Conservation (phyloP, 92 coral and sea anemone genomes). For the Parazoanthus swiftii region DNA sequence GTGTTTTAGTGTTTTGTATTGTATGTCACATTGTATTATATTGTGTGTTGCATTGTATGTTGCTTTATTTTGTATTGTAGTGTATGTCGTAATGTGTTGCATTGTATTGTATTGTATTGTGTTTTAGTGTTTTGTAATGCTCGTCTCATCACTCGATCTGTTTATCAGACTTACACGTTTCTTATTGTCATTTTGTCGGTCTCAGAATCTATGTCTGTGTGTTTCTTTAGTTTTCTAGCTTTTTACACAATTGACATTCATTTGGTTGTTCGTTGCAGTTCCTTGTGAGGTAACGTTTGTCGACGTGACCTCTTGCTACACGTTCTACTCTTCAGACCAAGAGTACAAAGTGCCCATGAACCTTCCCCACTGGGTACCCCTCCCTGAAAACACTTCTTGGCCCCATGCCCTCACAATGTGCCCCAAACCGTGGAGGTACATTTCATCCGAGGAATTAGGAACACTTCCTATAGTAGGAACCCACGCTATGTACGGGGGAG, state of each 20-base stretch:
- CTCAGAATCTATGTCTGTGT: background rate
- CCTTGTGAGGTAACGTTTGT: background rate
- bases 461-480: slow-evolving; percentile 19
- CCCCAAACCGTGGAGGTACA: slow-evolving; percentile 34
- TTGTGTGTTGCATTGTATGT: too few species aligned
- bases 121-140: too few species aligned
- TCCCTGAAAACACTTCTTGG: slow-evolving; percentile 35
- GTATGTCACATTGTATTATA: too few species aligned
- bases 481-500: slow-evolving; percentile 46
- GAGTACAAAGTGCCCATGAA: slow-evolving; percentile 43
- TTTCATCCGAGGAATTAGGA: background rate
- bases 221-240: background rate
- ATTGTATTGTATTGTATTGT: too few species aligned
- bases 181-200: too few species aligned
- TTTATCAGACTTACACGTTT: too few species aligned
- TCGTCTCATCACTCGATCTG: too few species aligned
- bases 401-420: slow-evolving; percentile 23
- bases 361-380: slow-evolving; percentile 31
- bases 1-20: too few species aligned
- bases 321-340: slow-evolving; percentile 21
- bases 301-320: slow-evolving; percentile 41
- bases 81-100: too few species aligned
- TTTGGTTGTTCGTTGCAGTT: background rate
- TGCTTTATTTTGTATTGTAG: too few species aligned
- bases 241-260: background rate